Evolutionary conservation across 2,797 vertebrate species (phyloP), one percentile per base, ranked within the genome.

Genomic region (Bryconaethiops microstoma): DNA sequence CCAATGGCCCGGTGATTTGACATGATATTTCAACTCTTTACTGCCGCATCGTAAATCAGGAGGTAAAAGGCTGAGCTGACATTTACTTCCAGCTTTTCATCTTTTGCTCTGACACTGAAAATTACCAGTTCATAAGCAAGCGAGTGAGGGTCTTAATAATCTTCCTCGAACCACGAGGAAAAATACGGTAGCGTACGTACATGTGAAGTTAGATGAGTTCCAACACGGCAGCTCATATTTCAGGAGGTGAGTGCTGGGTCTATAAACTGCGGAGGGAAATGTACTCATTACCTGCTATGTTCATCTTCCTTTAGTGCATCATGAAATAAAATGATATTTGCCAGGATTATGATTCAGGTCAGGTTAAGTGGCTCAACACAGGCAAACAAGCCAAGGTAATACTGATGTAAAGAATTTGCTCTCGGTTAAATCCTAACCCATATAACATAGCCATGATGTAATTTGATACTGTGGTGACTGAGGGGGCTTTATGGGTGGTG

Each of bases 71-170:
- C 70, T 74, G 54, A 40, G 45, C 23, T 77, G 86, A 83, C 83
- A 82, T 89, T 89, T 87, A 89, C 77, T 80, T 70, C 45, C 40
- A 23, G 69, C 83, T 88, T 88, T 84, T 88, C 76, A 79, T 87
- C 88, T 88, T 91, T 90, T 87, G 88, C 88, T 84, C 85, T 80
- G 89, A 88, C 90, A 89, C 82, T 80, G 83, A 80, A 77, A 74
- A 82, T 80, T 79, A 76, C 81, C 84, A 54, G 78, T 39, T 65
- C 42, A 68, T 74, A 78, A 82, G 63, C 69, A 48, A 50, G 50
- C 35, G 0, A 65, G 70, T 35, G 50, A 74, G 60, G 63, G 68
- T 65, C 79, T 81, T 81, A 67, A 77, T 76, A 82, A 80, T 77
- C 69, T 76, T 10, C 40, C 69, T 42, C 74, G 60, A 78, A 73